Percentiles rank a stretch among this genome's conserved stretches.
Evolutionary conservation across 2,797 vertebrate genomes (phyloP).

Genomic region (Ptychobarbus kaznakovi): DNA sequence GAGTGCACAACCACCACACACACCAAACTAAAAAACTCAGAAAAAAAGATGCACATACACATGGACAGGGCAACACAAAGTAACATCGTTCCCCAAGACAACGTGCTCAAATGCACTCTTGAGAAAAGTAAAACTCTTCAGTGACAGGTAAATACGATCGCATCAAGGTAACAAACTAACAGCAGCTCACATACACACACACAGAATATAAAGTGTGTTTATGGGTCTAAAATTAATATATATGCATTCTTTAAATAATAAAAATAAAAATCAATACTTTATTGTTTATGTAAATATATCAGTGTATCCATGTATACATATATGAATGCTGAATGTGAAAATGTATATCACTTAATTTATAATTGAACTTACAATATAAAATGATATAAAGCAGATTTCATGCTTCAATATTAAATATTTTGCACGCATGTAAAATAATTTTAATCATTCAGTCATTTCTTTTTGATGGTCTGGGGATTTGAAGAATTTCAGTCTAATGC

Average conservation of each 20-base stretch:
- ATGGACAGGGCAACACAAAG: conserved; percentile 56
- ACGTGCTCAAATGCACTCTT: background rate
- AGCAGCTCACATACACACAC: background rate
- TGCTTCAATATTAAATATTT: background rate
- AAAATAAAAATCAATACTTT: background rate
- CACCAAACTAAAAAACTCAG: conserved; percentile 39
- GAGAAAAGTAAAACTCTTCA: conserved; percentile 9
- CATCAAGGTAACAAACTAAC: conserved; percentile 7
- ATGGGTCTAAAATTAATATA: background rate
- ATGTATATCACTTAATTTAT: background rate
- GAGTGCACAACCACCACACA: conserved; percentile 59
- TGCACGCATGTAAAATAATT: background rate
- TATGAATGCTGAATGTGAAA: background rate
- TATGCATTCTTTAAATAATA: background rate
- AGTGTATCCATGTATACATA: background rate
- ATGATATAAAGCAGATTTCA: background rate
- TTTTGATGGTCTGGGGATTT: background rate
- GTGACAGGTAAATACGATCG: conserved; percentile 15
- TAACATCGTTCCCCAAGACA: conserved; percentile 45
- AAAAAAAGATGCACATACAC: conserved; percentile 57
- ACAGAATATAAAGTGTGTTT: background rate
- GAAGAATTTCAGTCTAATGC: background rate
- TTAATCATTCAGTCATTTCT: conserved; percentile 14
- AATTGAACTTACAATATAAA: background rate
- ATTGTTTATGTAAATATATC: background rate